phyloP scores from a whole-genome alignment of 1,140 invertebrate species.

The Drosophila bocqueti region DNA sequence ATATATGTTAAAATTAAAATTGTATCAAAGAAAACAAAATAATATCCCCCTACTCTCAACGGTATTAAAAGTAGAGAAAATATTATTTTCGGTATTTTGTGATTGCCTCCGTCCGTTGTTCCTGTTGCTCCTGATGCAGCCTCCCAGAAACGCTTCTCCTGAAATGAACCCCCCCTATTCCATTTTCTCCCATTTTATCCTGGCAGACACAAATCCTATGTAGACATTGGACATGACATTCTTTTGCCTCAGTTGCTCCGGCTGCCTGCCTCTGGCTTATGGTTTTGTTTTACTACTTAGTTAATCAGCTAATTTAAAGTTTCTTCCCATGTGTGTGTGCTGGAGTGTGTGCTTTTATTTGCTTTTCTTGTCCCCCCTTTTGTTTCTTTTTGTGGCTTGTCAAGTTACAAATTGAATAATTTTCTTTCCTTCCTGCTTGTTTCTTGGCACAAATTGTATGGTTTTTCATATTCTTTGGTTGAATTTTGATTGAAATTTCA shows the following conservation, averaged over 20 bases:
- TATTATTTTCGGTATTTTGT: conserved; percentile 81
- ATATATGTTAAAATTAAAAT: too few species aligned
- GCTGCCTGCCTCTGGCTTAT: conserved; percentile 56
- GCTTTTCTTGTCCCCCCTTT: conserved; percentile 16
- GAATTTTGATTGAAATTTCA: conserved; percentile 34
- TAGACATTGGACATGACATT: conserved; percentile 68
- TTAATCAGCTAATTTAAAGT: conserved; percentile 82
- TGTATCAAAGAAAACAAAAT: background rate
- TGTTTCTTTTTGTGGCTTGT: conserved; percentile 37
- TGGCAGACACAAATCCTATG: conserved; percentile 68
- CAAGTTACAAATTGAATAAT: conserved; percentile 50
- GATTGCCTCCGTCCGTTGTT: conserved; percentile 71
- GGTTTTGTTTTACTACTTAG: conserved; percentile 76
- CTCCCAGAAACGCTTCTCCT: conserved; percentile 8
- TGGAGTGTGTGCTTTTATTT: conserved; percentile 28
- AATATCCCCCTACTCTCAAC: background rate
- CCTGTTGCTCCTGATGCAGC: conserved; percentile 26
- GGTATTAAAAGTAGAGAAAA: conserved; percentile 49
- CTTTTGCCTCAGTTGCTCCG: conserved; percentile 38
- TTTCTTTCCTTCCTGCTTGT: conserved; percentile 2
- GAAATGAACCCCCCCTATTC: background rate
- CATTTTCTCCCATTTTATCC: conserved; percentile 26
- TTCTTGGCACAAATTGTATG: conserved; percentile 24
- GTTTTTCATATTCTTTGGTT: conserved; percentile 15
- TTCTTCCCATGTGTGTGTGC: conserved; percentile 21